phyloP scores from a whole-genome alignment of 2,797 vertebrate genomes.

The Prionace glauca region DNA sequence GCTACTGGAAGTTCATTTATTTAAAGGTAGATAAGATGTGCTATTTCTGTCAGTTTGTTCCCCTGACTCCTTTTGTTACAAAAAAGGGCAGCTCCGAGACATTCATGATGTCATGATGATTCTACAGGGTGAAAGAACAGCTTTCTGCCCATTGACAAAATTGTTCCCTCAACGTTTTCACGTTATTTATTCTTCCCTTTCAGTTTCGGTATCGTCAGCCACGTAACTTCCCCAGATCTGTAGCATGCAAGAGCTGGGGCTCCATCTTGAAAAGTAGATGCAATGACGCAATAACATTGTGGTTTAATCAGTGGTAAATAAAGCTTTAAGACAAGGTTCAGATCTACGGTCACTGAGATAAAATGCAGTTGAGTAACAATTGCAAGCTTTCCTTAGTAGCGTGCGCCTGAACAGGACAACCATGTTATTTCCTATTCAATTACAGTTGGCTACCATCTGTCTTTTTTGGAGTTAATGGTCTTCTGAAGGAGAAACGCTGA shows the following conservation, averaged over 20 bases:
- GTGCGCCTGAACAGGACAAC: neutral
- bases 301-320: neutral
- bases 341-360: neutral
- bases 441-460: neutral
- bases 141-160: neutral
- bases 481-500: neutral
- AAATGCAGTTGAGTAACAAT: neutral
- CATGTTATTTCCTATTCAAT: neutral
- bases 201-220: neutral
- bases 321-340: neutral
- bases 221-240: neutral
- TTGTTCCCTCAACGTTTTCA: neutral
- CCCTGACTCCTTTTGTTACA: neutral
- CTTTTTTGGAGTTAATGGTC: neutral
- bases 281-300: neutral
- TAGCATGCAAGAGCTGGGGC: neutral
- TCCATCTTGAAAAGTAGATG: neutral
- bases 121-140: neutral
- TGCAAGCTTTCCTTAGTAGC: neutral
- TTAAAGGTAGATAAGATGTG: slow-evolving; percentile 45
- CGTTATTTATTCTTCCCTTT: neutral
- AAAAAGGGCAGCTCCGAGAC: neutral
- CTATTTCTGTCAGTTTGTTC: neutral
- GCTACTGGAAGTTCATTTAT: slow-evolving; percentile 59
- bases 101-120: neutral